Evolutionary conservation across 2,797 vertebrate genomes (phyloP).

Genomic region (Acipenser oxyrinchus): DNA sequence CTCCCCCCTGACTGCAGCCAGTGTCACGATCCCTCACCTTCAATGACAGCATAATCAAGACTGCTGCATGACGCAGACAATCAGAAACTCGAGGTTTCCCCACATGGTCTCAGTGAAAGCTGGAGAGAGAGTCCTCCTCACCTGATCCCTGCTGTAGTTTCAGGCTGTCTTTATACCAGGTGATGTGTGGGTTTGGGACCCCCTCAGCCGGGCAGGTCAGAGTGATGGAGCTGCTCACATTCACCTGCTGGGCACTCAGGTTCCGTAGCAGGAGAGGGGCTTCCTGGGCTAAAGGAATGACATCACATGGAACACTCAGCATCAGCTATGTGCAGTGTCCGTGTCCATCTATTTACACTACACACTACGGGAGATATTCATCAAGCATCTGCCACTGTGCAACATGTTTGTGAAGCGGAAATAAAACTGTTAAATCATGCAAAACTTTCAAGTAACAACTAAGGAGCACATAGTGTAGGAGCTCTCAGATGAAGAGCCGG

Average conservation of each 20-base stretch:
- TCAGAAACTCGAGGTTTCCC: too few relatives aligned
- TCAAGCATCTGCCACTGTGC: too few relatives aligned
- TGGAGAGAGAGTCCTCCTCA: conserved; percentile 42
- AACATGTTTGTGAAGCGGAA: too few relatives aligned
- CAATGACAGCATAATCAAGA: too few relatives aligned
- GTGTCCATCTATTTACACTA: too few relatives aligned
- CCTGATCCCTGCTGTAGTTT: conserved; percentile 75
- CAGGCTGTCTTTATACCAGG: conserved; percentile 83
- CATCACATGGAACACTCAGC: neutral
- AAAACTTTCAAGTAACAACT: too few relatives aligned
- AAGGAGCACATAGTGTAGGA: too few relatives aligned
- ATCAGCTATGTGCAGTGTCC: too few relatives aligned
- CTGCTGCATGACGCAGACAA: too few relatives aligned
- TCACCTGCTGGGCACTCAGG: conserved; percentile 69
- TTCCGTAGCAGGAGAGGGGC: conserved; percentile 70
- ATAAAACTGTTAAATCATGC: too few relatives aligned
- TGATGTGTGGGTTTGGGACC: conserved; percentile 69
- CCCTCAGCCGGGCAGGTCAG: conserved; percentile 69
- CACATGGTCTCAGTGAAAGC: neutral
- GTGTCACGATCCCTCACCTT: neutral
- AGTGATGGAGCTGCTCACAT: conserved; percentile 73
- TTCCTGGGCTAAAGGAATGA: conserved; percentile 65
- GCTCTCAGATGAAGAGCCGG: too few relatives aligned
- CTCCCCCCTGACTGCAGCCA: neutral
- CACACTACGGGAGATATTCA: too few relatives aligned